Percentiles rank a stretch among this genome's conserved stretches.
These are phyloP conservation scores for Bradypodion ventrale DNA, from an alignment of 2,797 vertebrate species.

Conservation along the genomic window DNA sequence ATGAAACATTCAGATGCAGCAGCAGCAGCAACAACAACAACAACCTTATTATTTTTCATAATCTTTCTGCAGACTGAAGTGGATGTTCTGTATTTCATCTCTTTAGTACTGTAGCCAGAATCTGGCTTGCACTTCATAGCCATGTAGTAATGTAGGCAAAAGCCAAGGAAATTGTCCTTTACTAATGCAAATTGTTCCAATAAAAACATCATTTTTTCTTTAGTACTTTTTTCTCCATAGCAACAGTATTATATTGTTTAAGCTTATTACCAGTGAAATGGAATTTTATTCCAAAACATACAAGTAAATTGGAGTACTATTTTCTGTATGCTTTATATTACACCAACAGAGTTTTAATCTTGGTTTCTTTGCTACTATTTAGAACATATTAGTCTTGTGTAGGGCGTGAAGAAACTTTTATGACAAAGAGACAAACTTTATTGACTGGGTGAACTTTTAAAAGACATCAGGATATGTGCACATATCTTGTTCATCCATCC, in stretches of 20 bases:
- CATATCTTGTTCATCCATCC: no score
- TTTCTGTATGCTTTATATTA: constrained; percentile 43
- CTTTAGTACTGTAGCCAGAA: constrained; percentile 1
- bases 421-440: neutral
- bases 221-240: constrained; percentile 41
- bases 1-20: neutral
- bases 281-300: constrained; percentile 49
- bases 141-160: constrained; percentile 25
- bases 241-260: constrained; percentile 15
- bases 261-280: constrained; percentile 47
- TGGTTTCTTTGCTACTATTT: constrained; percentile 7
- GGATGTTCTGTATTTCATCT: neutral
- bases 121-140: constrained; percentile 39
- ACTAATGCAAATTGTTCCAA: constrained; percentile 6
- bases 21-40: neutral
- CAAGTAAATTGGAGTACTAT: constrained; percentile 39
- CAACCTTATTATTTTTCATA: neutral
- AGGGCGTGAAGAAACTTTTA: neutral
- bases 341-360: constrained; percentile 46
- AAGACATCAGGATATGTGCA: neutral
- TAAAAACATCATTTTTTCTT: constrained; percentile 1
- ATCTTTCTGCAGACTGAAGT: neutral
- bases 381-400: neutral
- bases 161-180: constrained; percentile 27
- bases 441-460: constrained; percentile 15